phyloP scores from a whole-genome alignment of 2,888 invertebrate genomes.

The Drosophila colorata region DNA sequence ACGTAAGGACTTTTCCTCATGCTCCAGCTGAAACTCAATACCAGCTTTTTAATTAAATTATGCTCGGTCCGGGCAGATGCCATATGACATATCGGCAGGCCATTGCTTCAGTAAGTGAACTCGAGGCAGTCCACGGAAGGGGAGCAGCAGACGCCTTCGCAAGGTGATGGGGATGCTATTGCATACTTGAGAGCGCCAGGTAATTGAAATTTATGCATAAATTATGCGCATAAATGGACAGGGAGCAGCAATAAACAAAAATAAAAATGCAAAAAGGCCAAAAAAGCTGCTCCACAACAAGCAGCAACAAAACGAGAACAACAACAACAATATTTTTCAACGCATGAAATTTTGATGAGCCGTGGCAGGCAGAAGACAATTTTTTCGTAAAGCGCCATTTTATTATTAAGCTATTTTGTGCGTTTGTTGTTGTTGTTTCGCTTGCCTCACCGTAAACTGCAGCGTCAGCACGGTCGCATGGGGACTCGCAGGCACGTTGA shows the following conservation, averaged over 20 bases:
- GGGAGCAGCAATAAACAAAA: slow-evolving; percentile 72
- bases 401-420: slow-evolving; percentile 72
- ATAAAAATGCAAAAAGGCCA: slow-evolving; percentile 37
- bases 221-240: slow-evolving; percentile 78
- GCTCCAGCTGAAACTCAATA: slow-evolving; percentile 1
- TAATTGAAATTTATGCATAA: slow-evolving; percentile 80
- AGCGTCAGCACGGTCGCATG: slow-evolving; percentile 17
- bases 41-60: slow-evolving; percentile 35
- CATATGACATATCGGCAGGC: slow-evolving; percentile 16
- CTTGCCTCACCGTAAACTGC: slow-evolving; percentile 17
- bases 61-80: slow-evolving; percentile 18
- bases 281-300: slow-evolving; percentile 3
- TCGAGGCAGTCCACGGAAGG: slow-evolving; percentile 27
- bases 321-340: slow-evolving; percentile 42
- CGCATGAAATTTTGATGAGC: slow-evolving; percentile 71
- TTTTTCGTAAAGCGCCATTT: slow-evolving; percentile 36
- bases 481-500: slow-evolving; percentile 14
- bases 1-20: slow-evolving; percentile 4
- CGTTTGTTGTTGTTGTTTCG: slow-evolving; percentile 6
- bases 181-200: slow-evolving; percentile 51
- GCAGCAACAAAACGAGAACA: slow-evolving; percentile 7
- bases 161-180: background rate
- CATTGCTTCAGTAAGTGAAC: slow-evolving; percentile 54
- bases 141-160: background rate
- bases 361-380: slow-evolving; percentile 10